A percentile compares a stretch with the other conserved stretches of the same genome.
These are phyloP conservation scores for Sarcophilus harrisii DNA, from an alignment of 2,797 vertebrate genomes.

Conservation along the genomic window DNA sequence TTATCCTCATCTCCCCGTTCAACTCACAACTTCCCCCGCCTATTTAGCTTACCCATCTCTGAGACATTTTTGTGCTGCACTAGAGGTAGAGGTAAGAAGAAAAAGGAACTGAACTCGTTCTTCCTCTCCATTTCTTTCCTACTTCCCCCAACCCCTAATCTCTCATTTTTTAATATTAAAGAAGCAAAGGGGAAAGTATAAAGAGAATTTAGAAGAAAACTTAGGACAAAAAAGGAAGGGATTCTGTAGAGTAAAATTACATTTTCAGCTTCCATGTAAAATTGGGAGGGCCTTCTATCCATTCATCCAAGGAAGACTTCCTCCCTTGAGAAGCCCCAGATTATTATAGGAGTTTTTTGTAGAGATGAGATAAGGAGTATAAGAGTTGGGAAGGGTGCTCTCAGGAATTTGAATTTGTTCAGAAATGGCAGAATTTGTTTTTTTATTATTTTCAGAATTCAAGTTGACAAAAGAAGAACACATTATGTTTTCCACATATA, in stretches of 20 bases:
- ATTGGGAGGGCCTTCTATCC: not conserved
- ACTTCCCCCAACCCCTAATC: not conserved
- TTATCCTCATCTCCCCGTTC: slow-evolving; percentile 20
- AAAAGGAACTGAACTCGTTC: not conserved
- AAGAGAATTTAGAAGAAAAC: not conserved
- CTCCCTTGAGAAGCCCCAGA: not conserved
- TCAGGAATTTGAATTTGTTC: not conserved
- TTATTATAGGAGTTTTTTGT: not conserved
- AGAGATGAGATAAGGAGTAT: not conserved
- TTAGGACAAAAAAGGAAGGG: not conserved
- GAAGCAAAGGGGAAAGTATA: not conserved
- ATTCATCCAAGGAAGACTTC: not conserved
- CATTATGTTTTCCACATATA: not conserved
- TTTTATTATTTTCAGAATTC: not conserved
- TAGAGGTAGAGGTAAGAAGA: slow-evolving; percentile 51
- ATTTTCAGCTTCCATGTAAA: not conserved
- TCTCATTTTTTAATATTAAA: not conserved
- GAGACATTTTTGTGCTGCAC: slow-evolving; percentile 37
- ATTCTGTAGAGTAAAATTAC: not conserved
- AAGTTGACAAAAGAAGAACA: not conserved
- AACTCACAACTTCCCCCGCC: not conserved
- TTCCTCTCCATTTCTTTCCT: not conserved
- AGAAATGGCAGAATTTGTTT: not conserved
- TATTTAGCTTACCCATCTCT: slow-evolving; percentile 56
- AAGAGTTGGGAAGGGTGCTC: not conserved